These are phyloP conservation scores for Diarsia rubi DNA, from an alignment of 2,888 invertebrate species.

Conservation along the genomic window DNA sequence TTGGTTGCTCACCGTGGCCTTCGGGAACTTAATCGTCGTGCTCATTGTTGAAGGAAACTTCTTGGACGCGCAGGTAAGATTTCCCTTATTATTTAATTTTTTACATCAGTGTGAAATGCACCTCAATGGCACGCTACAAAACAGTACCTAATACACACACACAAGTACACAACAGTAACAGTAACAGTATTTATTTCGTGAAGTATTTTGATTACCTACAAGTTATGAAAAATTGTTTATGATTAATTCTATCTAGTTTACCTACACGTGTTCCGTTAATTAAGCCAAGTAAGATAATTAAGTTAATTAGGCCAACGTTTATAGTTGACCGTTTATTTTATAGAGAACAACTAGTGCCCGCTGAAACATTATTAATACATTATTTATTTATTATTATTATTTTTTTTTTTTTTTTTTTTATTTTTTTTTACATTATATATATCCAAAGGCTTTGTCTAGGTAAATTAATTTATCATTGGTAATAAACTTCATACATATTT, in stretches of 20 bases:
- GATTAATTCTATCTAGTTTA: no score
- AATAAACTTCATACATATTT: no score
- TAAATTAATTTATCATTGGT: no score
- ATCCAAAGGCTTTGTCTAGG: no score
- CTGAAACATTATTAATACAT: background rate
- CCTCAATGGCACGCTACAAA: background rate
- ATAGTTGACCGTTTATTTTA: slow-evolving; percentile 19
- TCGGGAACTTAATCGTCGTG: slow-evolving; percentile 98
- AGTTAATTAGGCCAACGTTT: no score
- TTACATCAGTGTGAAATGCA: background rate
- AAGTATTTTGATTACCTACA: background rate
- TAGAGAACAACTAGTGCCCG: slow-evolving; percentile 14
- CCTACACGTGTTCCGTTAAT: no score
- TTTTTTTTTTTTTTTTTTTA: no score
- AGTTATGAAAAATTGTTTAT: background rate
- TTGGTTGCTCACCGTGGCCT: slow-evolving; percentile 97
- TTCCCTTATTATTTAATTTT: background rate
- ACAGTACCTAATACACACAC: background rate
- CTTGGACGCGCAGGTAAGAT: slow-evolving; percentile 93
- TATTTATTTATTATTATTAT: no score
- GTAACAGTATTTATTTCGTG: no score
- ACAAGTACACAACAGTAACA: no score
- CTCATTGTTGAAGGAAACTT: slow-evolving; percentile 95
- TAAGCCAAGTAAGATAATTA: no score
- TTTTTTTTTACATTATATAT: no score